Evolutionary conservation across 2,797 vertebrate genomes (phyloP).

Genomic region (Vipera ursinii): DNA sequence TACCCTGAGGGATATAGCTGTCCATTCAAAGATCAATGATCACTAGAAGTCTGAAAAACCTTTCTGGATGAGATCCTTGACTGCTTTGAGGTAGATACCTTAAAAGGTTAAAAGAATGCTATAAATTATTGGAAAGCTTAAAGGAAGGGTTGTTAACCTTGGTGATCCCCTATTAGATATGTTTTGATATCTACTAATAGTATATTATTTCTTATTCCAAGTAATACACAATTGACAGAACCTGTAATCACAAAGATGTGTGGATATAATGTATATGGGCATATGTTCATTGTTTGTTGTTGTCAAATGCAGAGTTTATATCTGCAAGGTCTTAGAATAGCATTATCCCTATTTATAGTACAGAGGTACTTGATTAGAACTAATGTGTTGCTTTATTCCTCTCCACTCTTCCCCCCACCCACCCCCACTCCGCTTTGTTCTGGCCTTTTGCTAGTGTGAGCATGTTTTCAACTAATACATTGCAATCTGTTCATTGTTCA

Average conservation of each 20-base stretch:
- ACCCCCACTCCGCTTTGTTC: neutral
- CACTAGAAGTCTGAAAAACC: constrained; percentile 60
- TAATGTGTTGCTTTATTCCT: neutral
- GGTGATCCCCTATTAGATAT: constrained; percentile 38
- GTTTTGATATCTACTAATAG: constrained; percentile 31
- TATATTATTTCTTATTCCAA: constrained; percentile 29
- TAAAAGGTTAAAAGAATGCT: constrained; percentile 62
- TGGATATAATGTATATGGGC: constrained; percentile 20
- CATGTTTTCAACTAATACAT: constrained; percentile 50
- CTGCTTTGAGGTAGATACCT: constrained; percentile 67
- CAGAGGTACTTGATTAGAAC: constrained; percentile 37
- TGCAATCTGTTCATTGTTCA: constrained; percentile 46
- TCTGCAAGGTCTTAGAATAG: neutral
- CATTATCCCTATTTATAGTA: neutral
- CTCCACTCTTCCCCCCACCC: neutral
- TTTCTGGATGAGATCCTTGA: constrained; percentile 64
- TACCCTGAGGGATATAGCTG: constrained; percentile 58
- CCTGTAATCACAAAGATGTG: neutral
- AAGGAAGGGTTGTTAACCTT: constrained; percentile 55
- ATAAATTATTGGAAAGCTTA: constrained; percentile 52
- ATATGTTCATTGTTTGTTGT: constrained; percentile 26
- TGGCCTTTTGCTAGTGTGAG: constrained; percentile 41
- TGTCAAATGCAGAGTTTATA: constrained; percentile 18
- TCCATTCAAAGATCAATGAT: constrained; percentile 64
- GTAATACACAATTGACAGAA: constrained; percentile 39